These are phyloP conservation scores for Manis crassicaudata DNA, from an alignment of 2,797 vertebrate genomes.

Conservation along the genomic window DNA sequence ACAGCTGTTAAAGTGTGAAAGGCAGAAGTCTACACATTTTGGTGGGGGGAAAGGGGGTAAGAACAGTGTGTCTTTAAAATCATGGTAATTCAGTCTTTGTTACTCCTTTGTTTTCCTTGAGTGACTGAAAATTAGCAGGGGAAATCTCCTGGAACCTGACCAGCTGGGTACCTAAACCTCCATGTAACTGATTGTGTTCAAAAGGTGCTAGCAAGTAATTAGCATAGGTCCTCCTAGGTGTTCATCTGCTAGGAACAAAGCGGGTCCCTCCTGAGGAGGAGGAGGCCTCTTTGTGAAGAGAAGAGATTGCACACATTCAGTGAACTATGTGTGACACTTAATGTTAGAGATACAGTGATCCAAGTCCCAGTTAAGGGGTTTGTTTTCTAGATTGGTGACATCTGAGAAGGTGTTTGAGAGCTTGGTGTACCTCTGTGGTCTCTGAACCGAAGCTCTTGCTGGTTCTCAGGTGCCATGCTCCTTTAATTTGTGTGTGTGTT, in stretches of 20 bases:
- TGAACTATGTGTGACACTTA: background rate
- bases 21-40: conserved; percentile 33
- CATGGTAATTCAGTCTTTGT: background rate
- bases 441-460: background rate
- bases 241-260: background rate
- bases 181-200: background rate
- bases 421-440: background rate
- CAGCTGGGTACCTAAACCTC: conserved; percentile 51
- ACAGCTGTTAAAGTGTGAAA: conserved; percentile 52
- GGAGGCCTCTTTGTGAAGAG: background rate
- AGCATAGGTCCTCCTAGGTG: background rate
- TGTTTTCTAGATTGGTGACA: background rate
- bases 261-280: background rate
- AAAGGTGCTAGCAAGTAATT: background rate
- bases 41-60: background rate
- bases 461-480: background rate
- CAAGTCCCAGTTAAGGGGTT: background rate
- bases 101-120: conserved; percentile 63
- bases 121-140: conserved; percentile 64
- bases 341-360: background rate
- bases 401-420: background rate
- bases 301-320: background rate
- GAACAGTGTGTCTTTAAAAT: conserved; percentile 43
- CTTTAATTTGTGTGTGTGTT: conserved; percentile 23
- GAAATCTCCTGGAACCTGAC: conserved; percentile 64